Conservation (phyloP, 2,113 vertebrate species). For the Pollimyrus isidori region DNA sequence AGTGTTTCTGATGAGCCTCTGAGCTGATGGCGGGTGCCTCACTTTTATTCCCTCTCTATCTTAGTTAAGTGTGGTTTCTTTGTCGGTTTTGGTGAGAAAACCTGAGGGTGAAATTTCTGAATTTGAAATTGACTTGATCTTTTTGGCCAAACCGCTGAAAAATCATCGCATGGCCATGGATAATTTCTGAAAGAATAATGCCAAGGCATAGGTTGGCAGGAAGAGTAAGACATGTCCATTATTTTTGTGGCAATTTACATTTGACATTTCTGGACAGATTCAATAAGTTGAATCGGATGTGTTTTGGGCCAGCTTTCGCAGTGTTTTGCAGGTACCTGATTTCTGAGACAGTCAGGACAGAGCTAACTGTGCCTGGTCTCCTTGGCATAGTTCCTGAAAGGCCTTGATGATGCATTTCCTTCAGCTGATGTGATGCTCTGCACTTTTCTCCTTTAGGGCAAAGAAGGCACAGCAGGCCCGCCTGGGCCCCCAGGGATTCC, state of each 20-base stretch:
- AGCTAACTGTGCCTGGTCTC: neutral
- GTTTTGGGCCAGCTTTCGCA: neutral
- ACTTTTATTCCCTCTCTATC: neutral
- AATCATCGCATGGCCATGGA: neutral
- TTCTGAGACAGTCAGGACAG: neutral
- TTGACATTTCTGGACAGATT: neutral
- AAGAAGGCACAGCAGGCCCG: constrained; percentile 69
- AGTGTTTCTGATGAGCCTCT: neutral
- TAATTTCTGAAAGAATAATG: neutral
- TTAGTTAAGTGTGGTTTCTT: neutral
- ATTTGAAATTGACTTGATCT: neutral
- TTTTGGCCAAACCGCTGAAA: neutral
- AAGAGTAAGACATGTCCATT: neutral
- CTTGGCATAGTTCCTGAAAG: neutral
- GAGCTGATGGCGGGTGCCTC: neutral
- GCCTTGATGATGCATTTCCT: neutral
- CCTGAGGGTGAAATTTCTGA: neutral
- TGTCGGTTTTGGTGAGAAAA: neutral
- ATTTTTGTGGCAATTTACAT: neutral
- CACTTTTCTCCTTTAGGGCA: constrained; percentile 66
- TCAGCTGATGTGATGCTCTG: constrained; percentile 14
- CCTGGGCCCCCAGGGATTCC: constrained; percentile 69
- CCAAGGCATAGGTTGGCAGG: neutral
- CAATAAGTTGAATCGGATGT: neutral
- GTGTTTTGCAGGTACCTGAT: neutral